Percentiles rank a stretch among this genome's conserved stretches.
Evolutionary conservation across 2,888 invertebrate species (phyloP).

Genomic region (Xylophagus ater): DNA sequence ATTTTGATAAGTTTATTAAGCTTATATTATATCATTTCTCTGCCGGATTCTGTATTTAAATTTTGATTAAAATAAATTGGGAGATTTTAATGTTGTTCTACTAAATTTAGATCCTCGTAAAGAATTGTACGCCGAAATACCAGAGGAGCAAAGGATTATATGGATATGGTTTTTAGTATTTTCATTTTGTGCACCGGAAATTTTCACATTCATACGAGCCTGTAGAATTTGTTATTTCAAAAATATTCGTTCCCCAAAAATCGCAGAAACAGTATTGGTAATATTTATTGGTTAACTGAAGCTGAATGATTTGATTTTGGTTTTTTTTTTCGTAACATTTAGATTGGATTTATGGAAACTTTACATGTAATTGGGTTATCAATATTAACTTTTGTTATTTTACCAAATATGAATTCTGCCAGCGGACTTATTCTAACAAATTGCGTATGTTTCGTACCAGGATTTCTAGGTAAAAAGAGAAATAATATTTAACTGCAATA

Average conservation of each 20-base stretch:
- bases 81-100: too few species aligned
- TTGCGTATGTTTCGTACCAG: slow-evolving; percentile 72
- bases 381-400: slow-evolving; percentile 58
- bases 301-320: background rate
- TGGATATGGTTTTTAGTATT: slow-evolving; percentile 76
- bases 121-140: slow-evolving; percentile 49
- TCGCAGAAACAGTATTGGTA: slow-evolving; percentile 47
- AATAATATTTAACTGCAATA: too few species aligned
- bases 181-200: slow-evolving; percentile 65
- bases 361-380: slow-evolving; percentile 68
- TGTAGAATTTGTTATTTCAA: slow-evolving; percentile 64
- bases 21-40: too few species aligned
- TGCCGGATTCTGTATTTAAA: too few species aligned
- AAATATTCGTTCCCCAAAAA: slow-evolving; percentile 47
- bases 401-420: slow-evolving; percentile 71
- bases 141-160: slow-evolving; percentile 52
- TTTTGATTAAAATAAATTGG: too few species aligned
- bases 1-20: too few species aligned
- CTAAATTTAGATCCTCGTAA: slow-evolving; percentile 49
- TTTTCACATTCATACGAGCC: slow-evolving; percentile 59
- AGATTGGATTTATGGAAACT: slow-evolving; percentile 62
- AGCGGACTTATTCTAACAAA: slow-evolving; percentile 77
- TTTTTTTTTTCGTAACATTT: slow-evolving; percentile 20
- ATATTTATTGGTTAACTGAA: too few species aligned
- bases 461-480: slow-evolving; percentile 59